These are phyloP conservation scores for Aphelocoma californica DNA, from an alignment of 2,797 vertebrate species.

Conservation along the genomic window DNA sequence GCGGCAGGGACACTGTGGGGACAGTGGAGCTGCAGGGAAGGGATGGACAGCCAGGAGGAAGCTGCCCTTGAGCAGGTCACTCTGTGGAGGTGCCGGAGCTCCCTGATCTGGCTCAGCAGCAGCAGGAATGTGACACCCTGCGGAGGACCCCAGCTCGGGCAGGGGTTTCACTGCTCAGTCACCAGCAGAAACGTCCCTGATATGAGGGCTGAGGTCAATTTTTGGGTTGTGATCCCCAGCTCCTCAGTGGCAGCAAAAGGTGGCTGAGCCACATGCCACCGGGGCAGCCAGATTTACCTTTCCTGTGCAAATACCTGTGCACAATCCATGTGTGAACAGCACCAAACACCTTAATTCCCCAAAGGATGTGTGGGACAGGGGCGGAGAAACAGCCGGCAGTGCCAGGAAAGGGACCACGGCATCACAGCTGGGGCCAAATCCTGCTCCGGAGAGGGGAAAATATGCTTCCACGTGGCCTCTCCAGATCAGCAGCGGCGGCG, in stretches of 20 bases:
- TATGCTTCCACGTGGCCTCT: rapidly evolving
- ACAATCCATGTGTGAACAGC: background rate
- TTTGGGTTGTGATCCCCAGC: rapidly evolving
- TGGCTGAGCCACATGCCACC: background rate
- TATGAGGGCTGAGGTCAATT: rapidly evolving
- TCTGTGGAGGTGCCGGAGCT: rapidly evolving
- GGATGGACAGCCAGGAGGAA: background rate
- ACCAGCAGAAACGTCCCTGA: background rate
- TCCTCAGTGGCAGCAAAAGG: background rate
- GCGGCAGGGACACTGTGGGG: background rate
- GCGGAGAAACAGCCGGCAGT: rapidly evolving
- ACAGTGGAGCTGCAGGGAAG: background rate
- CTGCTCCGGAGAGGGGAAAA: background rate
- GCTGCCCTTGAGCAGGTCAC: background rate
- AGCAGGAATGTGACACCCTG: background rate
- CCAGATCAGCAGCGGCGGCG: rapidly evolving
- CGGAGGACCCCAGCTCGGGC: rapidly evolving
- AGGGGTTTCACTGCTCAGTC: background rate
- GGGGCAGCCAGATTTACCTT: rapidly evolving
- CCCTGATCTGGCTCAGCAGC: background rate
- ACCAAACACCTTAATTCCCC: background rate
- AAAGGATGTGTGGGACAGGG: background rate
- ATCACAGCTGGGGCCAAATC: background rate
- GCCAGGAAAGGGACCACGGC: background rate
- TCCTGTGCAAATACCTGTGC: background rate